Percentiles rank a stretch among this genome's conserved stretches.
phyloP scores from a whole-genome alignment of 53 echinoderm and acorn worm genomes.

The Henricia sp. region DNA sequence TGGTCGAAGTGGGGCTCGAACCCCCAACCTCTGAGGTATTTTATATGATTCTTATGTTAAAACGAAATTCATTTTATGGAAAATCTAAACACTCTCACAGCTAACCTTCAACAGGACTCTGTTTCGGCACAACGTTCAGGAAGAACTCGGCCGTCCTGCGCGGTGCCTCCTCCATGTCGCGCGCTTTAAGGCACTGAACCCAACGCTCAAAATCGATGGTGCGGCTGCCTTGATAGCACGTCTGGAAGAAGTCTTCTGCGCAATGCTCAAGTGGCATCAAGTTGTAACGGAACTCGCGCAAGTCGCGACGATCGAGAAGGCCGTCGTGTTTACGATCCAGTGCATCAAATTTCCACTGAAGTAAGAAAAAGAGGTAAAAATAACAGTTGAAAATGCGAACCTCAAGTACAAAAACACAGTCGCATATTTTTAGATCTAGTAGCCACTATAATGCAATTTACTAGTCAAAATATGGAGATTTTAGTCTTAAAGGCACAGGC shows the following conservation, averaged over 20 bases:
- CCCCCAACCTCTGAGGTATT: no score
- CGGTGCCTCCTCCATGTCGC: slow-evolving; percentile 27
- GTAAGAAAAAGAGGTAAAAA: not conserved
- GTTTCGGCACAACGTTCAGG: slow-evolving; percentile 44
- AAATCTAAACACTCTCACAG: not conserved
- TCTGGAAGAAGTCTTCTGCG: slow-evolving; percentile 79
- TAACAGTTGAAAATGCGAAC: no score
- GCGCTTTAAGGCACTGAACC: slow-evolving; percentile 80
- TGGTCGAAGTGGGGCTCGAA: no score
- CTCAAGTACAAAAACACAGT: no score
- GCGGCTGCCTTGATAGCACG: slow-evolving; percentile 66
- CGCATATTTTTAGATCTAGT: no score
- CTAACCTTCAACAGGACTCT: slow-evolving; percentile 39
- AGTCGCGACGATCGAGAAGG: slow-evolving; percentile 76
- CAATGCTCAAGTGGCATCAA: slow-evolving; percentile 98
- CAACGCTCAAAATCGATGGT: slow-evolving; percentile 72
- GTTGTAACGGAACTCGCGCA: slow-evolving; percentile 83
- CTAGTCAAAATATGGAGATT: no score
- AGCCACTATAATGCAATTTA: no score
- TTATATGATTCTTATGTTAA: no score
- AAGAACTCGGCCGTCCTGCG: slow-evolving; percentile 26
- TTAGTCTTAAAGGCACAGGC: no score
- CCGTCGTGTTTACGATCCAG: slow-evolving; percentile 75
- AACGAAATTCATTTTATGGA: no score
- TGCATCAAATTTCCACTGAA: slow-evolving; percentile 90